phyloP scores from a whole-genome alignment of 2,888 invertebrate genomes.

The Gryllus longicercus region DNA sequence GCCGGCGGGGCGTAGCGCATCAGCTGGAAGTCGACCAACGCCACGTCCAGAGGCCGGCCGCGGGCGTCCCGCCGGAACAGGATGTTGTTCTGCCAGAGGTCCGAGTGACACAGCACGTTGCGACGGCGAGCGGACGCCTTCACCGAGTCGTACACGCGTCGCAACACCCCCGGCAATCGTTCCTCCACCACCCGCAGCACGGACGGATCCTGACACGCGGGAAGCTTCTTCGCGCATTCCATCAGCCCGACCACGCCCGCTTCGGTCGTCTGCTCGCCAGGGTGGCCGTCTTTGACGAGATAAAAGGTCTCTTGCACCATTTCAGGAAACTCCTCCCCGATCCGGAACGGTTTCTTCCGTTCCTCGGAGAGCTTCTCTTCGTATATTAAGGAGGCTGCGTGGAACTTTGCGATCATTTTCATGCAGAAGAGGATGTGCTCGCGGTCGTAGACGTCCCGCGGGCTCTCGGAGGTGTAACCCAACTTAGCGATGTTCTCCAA shows the following conservation, averaged over 20 bases:
- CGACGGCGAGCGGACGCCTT: neutral
- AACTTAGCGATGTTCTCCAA: neutral
- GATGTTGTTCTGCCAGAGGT: constrained; percentile 18
- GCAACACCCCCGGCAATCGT: neutral
- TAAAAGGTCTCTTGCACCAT: neutral
- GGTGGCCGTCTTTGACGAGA: neutral
- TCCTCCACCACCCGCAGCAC: neutral
- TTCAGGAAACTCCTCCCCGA: neutral
- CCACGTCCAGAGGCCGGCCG: neutral
- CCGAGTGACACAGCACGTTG: constrained; percentile 4
- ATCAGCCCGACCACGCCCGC: neutral
- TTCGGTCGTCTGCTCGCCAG: neutral
- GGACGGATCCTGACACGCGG: neutral
- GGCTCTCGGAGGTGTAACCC: neutral
- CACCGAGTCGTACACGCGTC: neutral
- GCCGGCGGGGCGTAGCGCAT: neutral
- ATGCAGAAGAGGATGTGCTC: neutral
- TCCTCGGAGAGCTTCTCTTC: neutral
- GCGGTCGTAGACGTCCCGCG: neutral
- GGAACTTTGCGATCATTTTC: neutral
- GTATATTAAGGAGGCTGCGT: neutral
- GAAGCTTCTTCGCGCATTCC: neutral
- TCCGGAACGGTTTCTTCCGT: neutral
- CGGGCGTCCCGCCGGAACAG: neutral
- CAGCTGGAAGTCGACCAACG: neutral